Evolutionary conservation across 2,888 invertebrate species (phyloP).

Genomic region (Lithodes maja): DNA sequence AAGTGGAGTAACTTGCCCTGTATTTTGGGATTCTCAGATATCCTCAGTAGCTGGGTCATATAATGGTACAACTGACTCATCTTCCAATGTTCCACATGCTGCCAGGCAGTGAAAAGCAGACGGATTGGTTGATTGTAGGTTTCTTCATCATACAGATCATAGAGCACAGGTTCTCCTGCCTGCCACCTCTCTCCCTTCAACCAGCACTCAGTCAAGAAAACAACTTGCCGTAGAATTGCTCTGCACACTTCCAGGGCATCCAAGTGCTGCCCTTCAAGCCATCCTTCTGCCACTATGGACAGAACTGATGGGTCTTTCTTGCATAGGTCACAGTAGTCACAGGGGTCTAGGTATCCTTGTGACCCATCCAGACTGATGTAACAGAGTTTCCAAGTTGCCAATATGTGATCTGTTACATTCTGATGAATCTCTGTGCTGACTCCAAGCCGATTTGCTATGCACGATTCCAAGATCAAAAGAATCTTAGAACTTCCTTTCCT

Average conservation of each 20-base stretch:
- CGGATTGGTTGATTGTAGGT: conserved; percentile 63
- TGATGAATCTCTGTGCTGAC: conserved; percentile 47
- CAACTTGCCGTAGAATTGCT: conserved; percentile 52
- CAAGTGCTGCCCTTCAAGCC: conserved; percentile 47
- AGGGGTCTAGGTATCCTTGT: conserved; percentile 27
- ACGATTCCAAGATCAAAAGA: conserved; percentile 41
- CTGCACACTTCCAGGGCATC: conserved; percentile 54
- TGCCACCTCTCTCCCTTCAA: conserved; percentile 60
- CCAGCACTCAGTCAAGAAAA: conserved; percentile 56
- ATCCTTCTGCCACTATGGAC: conserved; percentile 24
- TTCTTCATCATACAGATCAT: conserved; percentile 59
- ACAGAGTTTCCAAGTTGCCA: conserved; percentile 55
- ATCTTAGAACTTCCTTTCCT: conserved; percentile 58
- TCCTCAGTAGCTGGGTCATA: conserved; percentile 41
- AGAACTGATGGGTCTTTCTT: conserved; percentile 43
- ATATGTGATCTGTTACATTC: conserved; percentile 38
- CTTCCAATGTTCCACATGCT: conserved; percentile 68
- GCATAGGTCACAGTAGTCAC: conserved; percentile 24
- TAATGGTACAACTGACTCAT: conserved; percentile 64
- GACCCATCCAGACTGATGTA: conserved; percentile 47
- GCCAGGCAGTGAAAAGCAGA: conserved; percentile 63
- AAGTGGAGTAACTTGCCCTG: conserved; percentile 62
- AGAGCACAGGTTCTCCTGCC: conserved; percentile 61
- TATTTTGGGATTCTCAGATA: conserved; percentile 28
- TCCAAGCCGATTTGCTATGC: conserved; percentile 50